Percentiles rank a stretch among this genome's conserved stretches.
phyloP scores from a whole-genome alignment of 2,113 vertebrate species.

The Isichthys henryi region DNA sequence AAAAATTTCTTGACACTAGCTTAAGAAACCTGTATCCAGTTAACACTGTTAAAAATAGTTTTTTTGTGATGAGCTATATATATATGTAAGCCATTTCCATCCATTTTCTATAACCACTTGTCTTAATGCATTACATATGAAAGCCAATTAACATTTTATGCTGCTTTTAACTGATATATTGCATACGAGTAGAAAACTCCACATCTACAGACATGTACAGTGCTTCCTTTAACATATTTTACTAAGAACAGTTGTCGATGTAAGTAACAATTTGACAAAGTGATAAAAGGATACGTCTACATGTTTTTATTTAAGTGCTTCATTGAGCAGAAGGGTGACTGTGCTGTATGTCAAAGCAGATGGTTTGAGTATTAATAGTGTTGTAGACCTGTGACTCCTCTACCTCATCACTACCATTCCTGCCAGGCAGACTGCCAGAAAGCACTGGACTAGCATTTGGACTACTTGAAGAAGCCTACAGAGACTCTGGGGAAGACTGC shows the following conservation, averaged over 20 bases:
- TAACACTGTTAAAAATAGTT: not conserved
- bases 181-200: not conserved
- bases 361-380: constrained; percentile 5
- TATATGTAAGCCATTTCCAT: not conserved
- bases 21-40: not conserved
- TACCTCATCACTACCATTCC: not conserved
- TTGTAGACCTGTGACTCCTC: not conserved
- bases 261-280: not conserved
- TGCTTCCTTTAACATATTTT: not conserved
- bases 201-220: not conserved
- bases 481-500: not conserved
- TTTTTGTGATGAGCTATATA: not conserved
- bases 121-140: not conserved
- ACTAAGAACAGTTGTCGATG: not conserved
- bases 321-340: not conserved
- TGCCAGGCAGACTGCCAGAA: not conserved
- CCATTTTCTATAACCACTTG: not conserved
- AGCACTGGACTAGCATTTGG: not conserved
- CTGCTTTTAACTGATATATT: not conserved
- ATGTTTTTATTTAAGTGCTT: not conserved
- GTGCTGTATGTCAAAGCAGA: not conserved
- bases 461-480: constrained; percentile 3
- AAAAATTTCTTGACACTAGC: not conserved
- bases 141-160: not conserved
- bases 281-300: not conserved